Evolutionary conservation across 2,888 invertebrate genomes (phyloP), one percentile per base, ranked within the genome.

Genomic region (Sabellastarte sp.): DNA sequence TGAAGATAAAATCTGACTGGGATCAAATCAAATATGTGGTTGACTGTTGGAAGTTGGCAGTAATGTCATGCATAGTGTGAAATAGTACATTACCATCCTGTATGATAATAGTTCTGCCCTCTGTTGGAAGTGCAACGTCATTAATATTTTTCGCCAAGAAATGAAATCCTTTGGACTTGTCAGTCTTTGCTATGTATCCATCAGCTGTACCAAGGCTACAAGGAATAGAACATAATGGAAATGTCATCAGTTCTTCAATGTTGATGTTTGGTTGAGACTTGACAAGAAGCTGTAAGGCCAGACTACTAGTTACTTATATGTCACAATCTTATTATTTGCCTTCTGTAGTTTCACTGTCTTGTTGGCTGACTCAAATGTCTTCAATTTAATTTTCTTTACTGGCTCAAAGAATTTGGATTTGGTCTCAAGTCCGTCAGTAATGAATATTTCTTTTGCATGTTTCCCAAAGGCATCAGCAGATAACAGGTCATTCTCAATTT

Each of bases 101-200:
- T 5, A 57, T 5, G 28, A 57, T 4, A 10, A 57, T 26, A 10
- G 28, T 57, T 4, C 4, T 10, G 4, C 10, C 28, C 10, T 57
- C 31, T 10, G 57, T 10, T 10, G 41, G 5, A 10, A 29, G 10
- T 29, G 57, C 29, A 10, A 24, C 31, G 31, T 57, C 57, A 29
- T 57, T 24, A 24, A 57, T 5, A 10, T 30, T 10, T 30, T 57
- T 57, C 57, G 30, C 10, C 4, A 57, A 10, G 31, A 15, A 57
- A 10, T 57, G 57, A 4, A 30, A 10, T n/a, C 57, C 57, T 30
- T 59, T 59, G 41, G 59, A 59, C 41, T 59, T 59, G 28, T 59
- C 59, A 4, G 41, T 59, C 41, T 41, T 59, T 32, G 59, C 41
- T 41, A 59, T 33, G 28, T 33, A 59, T 33, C 59, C 59, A 59